These are phyloP conservation scores for Rhynchonycteris naso DNA, from an alignment of 2,797 vertebrate species.

Conservation along the genomic window DNA sequence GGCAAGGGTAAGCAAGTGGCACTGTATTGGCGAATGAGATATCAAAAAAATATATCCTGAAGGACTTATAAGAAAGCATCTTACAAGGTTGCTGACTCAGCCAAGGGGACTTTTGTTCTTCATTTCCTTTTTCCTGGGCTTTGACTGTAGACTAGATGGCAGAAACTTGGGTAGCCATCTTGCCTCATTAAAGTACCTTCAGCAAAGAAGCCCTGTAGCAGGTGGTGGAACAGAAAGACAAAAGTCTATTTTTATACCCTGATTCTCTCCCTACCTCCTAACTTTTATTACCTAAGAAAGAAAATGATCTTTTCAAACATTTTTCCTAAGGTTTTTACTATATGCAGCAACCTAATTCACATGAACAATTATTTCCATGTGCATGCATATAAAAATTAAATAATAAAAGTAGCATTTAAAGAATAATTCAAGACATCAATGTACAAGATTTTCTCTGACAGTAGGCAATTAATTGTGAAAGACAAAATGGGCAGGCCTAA, in stretches of 20 bases:
- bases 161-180: neutral
- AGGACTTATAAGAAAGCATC: neutral
- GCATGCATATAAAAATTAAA: neutral
- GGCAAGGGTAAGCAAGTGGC: neutral
- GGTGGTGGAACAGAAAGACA: neutral
- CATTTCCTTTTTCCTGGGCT: neutral
- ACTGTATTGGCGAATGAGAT: neutral
- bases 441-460: neutral
- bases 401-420: neutral
- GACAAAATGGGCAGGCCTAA: neutral
- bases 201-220: neutral
- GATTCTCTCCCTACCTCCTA: neutral
- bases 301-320: neutral
- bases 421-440: neutral
- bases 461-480: neutral
- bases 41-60: neutral
- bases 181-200: neutral
- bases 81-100: neutral
- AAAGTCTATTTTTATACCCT: neutral
- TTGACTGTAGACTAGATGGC: neutral
- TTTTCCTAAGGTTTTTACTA: conserved; percentile 5
- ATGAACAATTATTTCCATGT: neutral
- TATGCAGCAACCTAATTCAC: neutral
- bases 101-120: neutral
- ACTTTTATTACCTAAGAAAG: neutral